A percentile compares a stretch with the other conserved stretches of the same genome.
Conservation (phyloP, 2,888 invertebrate species). For the Plebejus anna region DNA sequence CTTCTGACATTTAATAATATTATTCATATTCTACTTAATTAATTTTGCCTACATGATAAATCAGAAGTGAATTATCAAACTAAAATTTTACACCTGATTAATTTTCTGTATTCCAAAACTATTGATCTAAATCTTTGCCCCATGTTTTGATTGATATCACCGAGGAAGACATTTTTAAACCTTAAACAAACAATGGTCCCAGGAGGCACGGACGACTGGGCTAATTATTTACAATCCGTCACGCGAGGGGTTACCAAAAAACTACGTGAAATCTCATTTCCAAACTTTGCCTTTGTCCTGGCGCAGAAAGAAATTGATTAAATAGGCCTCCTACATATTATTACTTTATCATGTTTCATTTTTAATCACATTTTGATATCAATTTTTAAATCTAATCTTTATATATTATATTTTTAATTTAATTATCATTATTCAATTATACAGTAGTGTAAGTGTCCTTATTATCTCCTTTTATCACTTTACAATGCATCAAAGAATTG, state of each 20-base stretch:
- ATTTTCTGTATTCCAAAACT: background rate
- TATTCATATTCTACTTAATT: too few relatives aligned
- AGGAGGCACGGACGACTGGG: constrained; percentile 67
- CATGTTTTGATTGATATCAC: constrained; percentile 9
- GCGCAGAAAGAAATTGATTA: constrained; percentile 49
- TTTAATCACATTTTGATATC: constrained; percentile 23
- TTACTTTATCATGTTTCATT: constrained; percentile 32
- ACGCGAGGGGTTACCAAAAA: constrained; percentile 65
- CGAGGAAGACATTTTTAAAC: constrained; percentile 60
- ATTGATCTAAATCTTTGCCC: background rate
- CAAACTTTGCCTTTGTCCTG: constrained; percentile 66
- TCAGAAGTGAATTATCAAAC: background rate
- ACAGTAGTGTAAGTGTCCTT: too few relatives aligned
- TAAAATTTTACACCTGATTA: background rate
- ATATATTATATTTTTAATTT: background rate
- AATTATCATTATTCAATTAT: background rate
- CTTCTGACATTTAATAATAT: too few relatives aligned
- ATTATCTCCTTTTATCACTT: background rate
- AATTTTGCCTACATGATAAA: too few relatives aligned
- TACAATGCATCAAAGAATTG: too few relatives aligned
- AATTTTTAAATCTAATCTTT: background rate
- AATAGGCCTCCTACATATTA: constrained; percentile 48
- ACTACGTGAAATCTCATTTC: constrained; percentile 78
- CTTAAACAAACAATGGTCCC: constrained; percentile 68
- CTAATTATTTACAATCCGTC: constrained; percentile 78